phyloP scores from a whole-genome alignment of 2,113 vertebrate species.

The Petrocephalus microphthalmus region DNA sequence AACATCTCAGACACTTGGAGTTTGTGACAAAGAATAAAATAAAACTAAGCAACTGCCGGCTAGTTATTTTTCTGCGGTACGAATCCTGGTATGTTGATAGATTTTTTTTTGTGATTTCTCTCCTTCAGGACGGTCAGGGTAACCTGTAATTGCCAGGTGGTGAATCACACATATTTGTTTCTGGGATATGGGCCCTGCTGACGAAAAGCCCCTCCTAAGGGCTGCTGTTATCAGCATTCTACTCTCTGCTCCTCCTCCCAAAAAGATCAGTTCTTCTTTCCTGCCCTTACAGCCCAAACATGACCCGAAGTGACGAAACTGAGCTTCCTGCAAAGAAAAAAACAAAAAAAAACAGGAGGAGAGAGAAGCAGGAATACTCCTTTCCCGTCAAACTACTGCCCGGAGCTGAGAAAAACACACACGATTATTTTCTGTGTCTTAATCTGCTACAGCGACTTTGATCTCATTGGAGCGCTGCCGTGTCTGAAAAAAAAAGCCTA shows the following conservation, averaged over 20 bases:
- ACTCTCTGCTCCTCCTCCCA: not conserved
- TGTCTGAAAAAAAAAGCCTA: slow-evolving; percentile 43
- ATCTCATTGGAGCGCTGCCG: slow-evolving; percentile 42
- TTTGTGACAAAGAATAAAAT: not conserved
- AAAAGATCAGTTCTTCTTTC: not conserved
- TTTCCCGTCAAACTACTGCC: slow-evolving; percentile 5
- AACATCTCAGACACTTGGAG: not conserved
- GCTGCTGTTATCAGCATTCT: not conserved
- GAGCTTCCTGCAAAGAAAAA: not conserved
- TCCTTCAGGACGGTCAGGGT: not conserved
- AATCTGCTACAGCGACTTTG: slow-evolving; percentile 33
- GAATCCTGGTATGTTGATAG: not conserved
- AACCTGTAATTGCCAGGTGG: not conserved
- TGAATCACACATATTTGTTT: not conserved
- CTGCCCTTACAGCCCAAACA: not conserved
- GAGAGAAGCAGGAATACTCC: not conserved
- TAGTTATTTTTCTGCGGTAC: not conserved
- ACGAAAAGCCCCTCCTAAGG: not conserved
- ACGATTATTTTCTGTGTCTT: slow-evolving; percentile 28
- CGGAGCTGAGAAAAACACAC: slow-evolving; percentile 10
- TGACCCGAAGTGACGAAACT: not conserved
- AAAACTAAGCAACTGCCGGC: not conserved
- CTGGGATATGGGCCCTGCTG: not conserved
- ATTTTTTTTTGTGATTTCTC: not conserved
- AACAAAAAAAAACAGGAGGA: not conserved